Evolutionary conservation across 2,113 vertebrate genomes (phyloP), one percentile per base, ranked within the genome.

Genomic region (Prietella phreatophila): DNA sequence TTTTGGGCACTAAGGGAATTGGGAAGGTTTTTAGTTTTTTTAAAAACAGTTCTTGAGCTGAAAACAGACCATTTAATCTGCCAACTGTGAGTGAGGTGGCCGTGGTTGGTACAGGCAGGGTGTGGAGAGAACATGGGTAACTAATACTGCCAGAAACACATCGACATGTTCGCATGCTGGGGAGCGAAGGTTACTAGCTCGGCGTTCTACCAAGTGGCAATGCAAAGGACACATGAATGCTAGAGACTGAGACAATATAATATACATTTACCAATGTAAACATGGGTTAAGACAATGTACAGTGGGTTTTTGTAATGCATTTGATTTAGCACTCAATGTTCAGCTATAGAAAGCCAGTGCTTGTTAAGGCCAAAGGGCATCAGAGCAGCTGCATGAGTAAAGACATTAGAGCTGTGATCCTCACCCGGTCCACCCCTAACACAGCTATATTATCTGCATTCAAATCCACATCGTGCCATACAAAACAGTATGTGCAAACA

Each of bases 301-400:
- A 15, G 3, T 25, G 9, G 55, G 33, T 33, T 25, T 55, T 69
- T 82, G n/a, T 30, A 73, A 83, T 83, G 15, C 69, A 11, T 65
- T 53, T 83, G 67, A 53, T 87, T 82, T 65, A 84, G 84, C 80
- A 19, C 73, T 11, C 20, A 83, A 71, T 15, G 79, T 55, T 85
- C 58, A 79, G 80, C 36, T 13, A 79, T 83, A 50, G 78, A 82
- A 63, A 65, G 82, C 82, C 50, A 50, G 50, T 88, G 79, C 76
- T 86, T 56, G 33, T 69, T 80, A 87, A 87, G 78, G 83, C 71
- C 78, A 79, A 86, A 71, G 50, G 76, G 79, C 65, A 87, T 60
- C 60, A 85, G 76, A 90, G 50, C 86, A 87, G 85, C 89, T 85
- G 83, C 82, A 55, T 2, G 50, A 67, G 47, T 79, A 58, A 78